These are phyloP conservation scores for Pammene aurita DNA, from an alignment of 2,888 invertebrate genomes.

Conservation along the genomic window DNA sequence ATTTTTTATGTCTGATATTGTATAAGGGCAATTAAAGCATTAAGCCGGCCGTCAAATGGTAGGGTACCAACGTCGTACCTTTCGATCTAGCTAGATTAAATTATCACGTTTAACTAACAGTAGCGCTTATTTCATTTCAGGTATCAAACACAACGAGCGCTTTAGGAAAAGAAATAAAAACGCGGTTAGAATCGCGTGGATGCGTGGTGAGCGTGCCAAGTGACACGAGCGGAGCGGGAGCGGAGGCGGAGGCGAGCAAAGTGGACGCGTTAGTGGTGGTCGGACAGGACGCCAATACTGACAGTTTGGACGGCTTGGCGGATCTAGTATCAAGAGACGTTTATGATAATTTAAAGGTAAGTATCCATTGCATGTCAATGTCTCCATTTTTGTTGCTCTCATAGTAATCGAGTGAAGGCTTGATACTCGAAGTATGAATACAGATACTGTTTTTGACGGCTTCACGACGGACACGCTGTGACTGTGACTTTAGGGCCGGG, in stretches of 20 bases:
- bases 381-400: too few species aligned
- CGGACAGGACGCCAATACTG: constrained; percentile 59
- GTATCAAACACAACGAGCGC: constrained; percentile 63
- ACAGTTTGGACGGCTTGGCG: constrained; percentile 62
- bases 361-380: not conserved
- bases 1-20: too few species aligned
- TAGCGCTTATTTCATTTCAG: constrained; percentile 52
- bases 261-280: constrained; percentile 71
- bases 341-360: constrained; percentile 70
- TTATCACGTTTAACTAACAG: too few species aligned
- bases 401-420: too few species aligned
- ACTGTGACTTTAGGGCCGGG: too few species aligned
- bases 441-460: too few species aligned
- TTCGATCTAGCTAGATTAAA: too few species aligned
- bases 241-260: constrained; percentile 42
- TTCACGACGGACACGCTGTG: too few species aligned
- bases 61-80: too few species aligned
- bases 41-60: too few species aligned
- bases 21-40: too few species aligned
- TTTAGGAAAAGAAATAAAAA: constrained; percentile 64
- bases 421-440: too few species aligned
- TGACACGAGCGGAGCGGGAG: constrained; percentile 47
- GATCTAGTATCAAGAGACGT: constrained; percentile 66
- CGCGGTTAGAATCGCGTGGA: constrained; percentile 58
- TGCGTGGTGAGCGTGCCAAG: constrained; percentile 59